Conservation (phyloP, 2,797 vertebrate species). For the Glyptemys insculpta region DNA sequence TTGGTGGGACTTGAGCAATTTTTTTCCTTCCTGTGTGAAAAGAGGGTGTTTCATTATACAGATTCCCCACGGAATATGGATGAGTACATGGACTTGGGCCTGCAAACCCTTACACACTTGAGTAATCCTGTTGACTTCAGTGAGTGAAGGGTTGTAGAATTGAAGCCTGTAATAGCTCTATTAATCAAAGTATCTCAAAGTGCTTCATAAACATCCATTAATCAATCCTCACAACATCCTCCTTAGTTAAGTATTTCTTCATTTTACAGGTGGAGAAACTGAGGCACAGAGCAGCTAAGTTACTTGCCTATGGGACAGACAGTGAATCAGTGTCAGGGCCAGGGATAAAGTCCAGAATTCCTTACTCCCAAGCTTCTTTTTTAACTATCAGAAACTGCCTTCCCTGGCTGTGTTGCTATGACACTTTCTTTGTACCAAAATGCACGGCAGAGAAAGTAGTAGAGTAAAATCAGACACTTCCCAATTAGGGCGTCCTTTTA, state of each 20-base stretch:
- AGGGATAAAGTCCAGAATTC: neutral
- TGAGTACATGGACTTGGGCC: neutral
- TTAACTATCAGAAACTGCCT: neutral
- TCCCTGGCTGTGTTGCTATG: neutral
- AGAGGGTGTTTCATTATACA: neutral
- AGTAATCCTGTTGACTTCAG: neutral
- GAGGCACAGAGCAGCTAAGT: accelerated
- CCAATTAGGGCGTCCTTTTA: neutral
- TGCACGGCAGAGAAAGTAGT: neutral
- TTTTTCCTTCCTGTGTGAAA: no score
- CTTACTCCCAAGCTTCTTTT: neutral
- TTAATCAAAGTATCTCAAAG: neutral
- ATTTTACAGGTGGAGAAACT: accelerated
- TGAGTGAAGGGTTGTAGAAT: neutral
- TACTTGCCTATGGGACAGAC: no score
- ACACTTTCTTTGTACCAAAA: neutral
- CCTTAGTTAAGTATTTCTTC: neutral
- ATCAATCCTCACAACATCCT: accelerated
- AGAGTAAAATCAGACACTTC: neutral
- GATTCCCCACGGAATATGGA: neutral
- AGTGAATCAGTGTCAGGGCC: neutral
- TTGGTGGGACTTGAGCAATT: neutral
- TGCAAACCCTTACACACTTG: neutral
- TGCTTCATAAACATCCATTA: accelerated
- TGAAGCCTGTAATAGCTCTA: accelerated